Base-by-base conservation (phyloP, 2,797 vertebrate genomes). In the Merluccius polli region DNA sequence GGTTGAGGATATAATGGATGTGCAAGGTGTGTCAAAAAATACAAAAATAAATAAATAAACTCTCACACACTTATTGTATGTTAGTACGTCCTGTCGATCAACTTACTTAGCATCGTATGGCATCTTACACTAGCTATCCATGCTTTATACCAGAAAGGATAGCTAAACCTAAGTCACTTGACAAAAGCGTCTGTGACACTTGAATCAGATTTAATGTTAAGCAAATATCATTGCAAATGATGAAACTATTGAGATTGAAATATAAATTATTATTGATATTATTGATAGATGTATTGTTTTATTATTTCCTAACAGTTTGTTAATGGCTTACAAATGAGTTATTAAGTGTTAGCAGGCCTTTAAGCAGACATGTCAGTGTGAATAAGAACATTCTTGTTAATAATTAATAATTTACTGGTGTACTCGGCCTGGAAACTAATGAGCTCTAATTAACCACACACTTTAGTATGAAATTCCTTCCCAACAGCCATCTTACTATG, bases 1-100 rank as follows among this genome's bases (percentile, higher is more conserved):
- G 24, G 59, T 65, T 65, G 3, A 6, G 31, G 63, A 38, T 93
- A 96, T 91, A 97, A 96, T 27, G 94, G 94, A 95, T 69, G 4
- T 77, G 74, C 30, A 72, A 6, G 8, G 16, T 18, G 30, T 15
- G 21, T n/a, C n/a, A n/a, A n/a, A n/a, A 24, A 59, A 24, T 59
- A n/a, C 33, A 35, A 35, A 59, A 10, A n/a, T n/a, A n/a, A n/a
- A n/a, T n/a, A n/a, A n/a, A n/a, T n/a, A n/a, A n/a, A n/a, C n/a
- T n/a, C n/a, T n/a, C n/a, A n/a, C n/a, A n/a, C n/a, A n/a, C n/a
- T n/a, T n/a, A n/a, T n/a, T n/a, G n/a, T n/a, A n/a, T n/a, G n/a
- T n/a, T n/a, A n/a, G n/a, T n/a, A n/a, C n/a, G n/a, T n/a, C n/a
- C n/a, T n/a, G n/a, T n/a, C n/a, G n/a, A n/a, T n/a, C n/a, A n/a